A percentile compares a stretch with the other conserved stretches of the same genome.
These are phyloP conservation scores for Megalops atlanticus DNA, from an alignment of 2,113 vertebrate species.

Conservation along the genomic window DNA sequence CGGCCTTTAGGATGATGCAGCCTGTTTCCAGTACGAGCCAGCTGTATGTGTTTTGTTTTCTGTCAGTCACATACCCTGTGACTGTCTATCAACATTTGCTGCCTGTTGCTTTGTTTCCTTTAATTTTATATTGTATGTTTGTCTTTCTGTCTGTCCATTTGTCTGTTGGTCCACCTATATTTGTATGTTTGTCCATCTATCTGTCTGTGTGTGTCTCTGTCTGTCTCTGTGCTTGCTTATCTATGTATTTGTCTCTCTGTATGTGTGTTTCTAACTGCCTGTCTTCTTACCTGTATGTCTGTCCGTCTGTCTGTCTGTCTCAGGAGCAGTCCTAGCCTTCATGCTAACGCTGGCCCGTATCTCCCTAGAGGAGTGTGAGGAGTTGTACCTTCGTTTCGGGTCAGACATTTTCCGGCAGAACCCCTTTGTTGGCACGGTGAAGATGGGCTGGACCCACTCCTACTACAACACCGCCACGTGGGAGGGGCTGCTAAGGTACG, in stretches of 20 bases:
- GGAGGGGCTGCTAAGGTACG: slow-evolving; percentile 65
- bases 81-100: no score
- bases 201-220: neutral
- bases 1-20: no score
- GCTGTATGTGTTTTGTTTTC: no score
- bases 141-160: no score
- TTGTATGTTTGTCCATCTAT: neutral
- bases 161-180: neutral
- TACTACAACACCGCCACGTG: slow-evolving; percentile 73
- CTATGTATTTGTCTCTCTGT: neutral
- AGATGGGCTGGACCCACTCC: slow-evolving; percentile 74
- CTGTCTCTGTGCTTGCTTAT: neutral
- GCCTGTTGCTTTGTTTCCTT: no score
- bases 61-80: no score
- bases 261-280: slow-evolving; percentile 1
- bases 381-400: slow-evolving; percentile 70
- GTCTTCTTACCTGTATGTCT: neutral
- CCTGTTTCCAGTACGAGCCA: no score
- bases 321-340: slow-evolving; percentile 71
- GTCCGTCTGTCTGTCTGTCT: neutral
- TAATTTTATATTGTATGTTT: no score
- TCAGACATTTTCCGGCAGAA: slow-evolving; percentile 72
- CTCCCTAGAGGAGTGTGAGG: slow-evolving; percentile 67
- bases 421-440: slow-evolving; percentile 66
- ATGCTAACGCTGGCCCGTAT: slow-evolving; percentile 66